phyloP scores from a whole-genome alignment of 2,888 invertebrate genomes.

The Pseudoips prasinana region DNA sequence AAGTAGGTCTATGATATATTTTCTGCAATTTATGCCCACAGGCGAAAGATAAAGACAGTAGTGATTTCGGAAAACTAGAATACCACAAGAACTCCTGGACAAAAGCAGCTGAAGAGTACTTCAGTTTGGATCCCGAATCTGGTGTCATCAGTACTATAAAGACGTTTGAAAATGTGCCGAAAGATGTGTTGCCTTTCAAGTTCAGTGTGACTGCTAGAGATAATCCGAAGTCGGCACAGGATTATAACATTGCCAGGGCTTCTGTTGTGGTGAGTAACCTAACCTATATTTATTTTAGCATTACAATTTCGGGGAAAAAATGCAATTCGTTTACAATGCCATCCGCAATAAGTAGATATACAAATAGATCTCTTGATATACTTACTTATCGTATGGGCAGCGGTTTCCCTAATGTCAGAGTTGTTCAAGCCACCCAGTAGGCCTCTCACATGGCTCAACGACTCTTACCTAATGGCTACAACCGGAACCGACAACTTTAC shows the following conservation, averaged over 20 bases:
- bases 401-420: too few species aligned
- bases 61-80: conserved; percentile 89
- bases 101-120: conserved; percentile 83
- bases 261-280: conserved; percentile 84
- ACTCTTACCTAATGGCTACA: too few species aligned
- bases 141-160: conserved; percentile 89
- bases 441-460: too few species aligned
- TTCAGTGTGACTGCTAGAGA: conserved; percentile 88
- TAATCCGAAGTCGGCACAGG: conserved; percentile 84
- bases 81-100: conserved; percentile 83
- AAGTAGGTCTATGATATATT: too few species aligned
- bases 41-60: conserved; percentile 94
- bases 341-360: too few species aligned
- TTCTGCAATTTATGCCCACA: conserved; percentile 68
- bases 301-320: too few species aligned
- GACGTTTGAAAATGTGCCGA: conserved; percentile 86
- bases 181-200: conserved; percentile 86
- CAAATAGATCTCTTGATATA: too few species aligned
- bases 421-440: too few species aligned
- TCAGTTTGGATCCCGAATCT: conserved; percentile 86
- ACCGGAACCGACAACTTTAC: too few species aligned
- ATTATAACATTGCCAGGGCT: conserved; percentile 84
- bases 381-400: too few species aligned
- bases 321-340: too few species aligned
- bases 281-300: too few species aligned